These are phyloP conservation scores for Dryoscopus gambensis DNA, from an alignment of 2,113 vertebrate species.

Conservation along the genomic window DNA sequence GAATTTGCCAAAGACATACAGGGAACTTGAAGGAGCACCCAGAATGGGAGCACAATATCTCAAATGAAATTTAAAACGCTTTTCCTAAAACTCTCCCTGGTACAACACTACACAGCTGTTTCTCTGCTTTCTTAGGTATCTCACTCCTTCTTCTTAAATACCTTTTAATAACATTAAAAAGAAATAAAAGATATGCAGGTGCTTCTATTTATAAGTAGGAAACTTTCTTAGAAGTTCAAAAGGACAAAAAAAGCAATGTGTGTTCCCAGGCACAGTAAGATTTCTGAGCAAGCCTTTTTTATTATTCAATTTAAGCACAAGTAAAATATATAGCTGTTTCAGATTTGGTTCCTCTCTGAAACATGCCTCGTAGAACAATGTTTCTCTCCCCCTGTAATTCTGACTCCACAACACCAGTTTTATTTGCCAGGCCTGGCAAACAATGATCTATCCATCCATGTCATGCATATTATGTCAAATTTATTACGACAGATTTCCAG, in stretches of 20 bases:
- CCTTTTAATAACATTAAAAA: neutral
- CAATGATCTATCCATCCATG: slow-evolving; percentile 54
- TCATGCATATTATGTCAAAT: slow-evolving; percentile 68
- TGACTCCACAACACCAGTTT: slow-evolving; percentile 23
- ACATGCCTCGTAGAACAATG: slow-evolving; percentile 41
- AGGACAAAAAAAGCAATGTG: neutral
- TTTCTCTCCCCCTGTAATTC: slow-evolving; percentile 44
- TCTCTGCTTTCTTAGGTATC: neutral
- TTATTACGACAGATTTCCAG: slow-evolving; percentile 64
- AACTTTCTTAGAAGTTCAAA: slow-evolving; percentile 10
- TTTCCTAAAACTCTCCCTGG: neutral
- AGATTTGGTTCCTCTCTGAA: slow-evolving; percentile 35
- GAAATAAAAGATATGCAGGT: neutral
- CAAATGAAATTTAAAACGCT: neutral
- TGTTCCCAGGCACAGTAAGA: neutral
- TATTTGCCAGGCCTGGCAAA: slow-evolving; percentile 39
- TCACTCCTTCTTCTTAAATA: neutral
- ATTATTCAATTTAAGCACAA: slow-evolving; percentile 49
- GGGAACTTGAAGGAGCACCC: neutral
- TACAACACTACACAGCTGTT: neutral
- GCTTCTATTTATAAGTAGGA: neutral
- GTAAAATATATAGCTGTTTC: slow-evolving; percentile 43
- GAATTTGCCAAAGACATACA: neutral
- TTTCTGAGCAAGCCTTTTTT: slow-evolving; percentile 34
- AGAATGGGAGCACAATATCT: neutral